Percentiles rank a stretch among this genome's conserved stretches.
phyloP scores from a whole-genome alignment of 2,113 vertebrate genomes.

The Daboia siamensis region DNA sequence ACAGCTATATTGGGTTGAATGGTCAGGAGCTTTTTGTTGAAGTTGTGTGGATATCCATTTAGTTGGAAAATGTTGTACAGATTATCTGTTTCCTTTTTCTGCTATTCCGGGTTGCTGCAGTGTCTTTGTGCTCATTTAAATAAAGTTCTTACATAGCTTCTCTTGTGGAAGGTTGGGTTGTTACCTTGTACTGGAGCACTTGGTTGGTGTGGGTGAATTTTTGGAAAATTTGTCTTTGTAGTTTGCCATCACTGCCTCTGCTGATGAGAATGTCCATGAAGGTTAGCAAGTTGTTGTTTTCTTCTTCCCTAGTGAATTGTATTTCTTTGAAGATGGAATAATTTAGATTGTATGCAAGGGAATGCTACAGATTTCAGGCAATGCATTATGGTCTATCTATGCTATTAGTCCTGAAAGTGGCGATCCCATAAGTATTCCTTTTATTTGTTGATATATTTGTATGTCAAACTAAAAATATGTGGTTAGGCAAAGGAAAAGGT shows the following conservation, averaged over 20 bases:
- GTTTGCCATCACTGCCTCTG: not conserved
- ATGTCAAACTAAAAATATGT: not conserved
- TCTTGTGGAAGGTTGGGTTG: not conserved
- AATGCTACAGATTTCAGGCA: not conserved
- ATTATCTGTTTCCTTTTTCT: not conserved
- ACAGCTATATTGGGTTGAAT: not conserved
- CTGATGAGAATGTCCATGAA: not conserved
- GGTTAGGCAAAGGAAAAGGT: not conserved
- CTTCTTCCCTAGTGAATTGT: not conserved
- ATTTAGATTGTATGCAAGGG: not conserved
- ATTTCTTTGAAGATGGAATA: not conserved
- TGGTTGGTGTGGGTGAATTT: not conserved
- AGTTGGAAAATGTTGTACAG: not conserved
- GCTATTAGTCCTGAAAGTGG: not conserved
- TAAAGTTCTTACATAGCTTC: not conserved
- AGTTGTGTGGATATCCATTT: not conserved
- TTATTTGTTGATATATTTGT: not conserved
- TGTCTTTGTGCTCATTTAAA: not conserved
- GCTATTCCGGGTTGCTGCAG: not conserved
- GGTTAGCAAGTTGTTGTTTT: not conserved
- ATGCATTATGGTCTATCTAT: not conserved
- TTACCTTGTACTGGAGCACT: not conserved
- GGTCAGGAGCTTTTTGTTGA: not conserved
- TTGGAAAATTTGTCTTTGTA: not conserved
- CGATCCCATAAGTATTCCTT: not conserved